Conservation (phyloP, 2,113 vertebrate species). For the Sylvietta virens region DNA sequence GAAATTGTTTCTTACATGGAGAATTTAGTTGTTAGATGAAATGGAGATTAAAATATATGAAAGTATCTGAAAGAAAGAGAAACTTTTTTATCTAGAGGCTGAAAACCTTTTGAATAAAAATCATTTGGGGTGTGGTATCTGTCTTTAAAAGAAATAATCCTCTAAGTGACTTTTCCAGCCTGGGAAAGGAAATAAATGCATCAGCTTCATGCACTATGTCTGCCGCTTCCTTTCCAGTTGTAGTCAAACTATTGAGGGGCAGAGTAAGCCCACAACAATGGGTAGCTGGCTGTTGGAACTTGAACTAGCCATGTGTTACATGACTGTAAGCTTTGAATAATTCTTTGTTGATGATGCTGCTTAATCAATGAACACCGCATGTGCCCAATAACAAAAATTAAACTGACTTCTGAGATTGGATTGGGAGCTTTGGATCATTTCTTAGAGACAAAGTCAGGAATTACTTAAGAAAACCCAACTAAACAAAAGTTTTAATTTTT, state of each 20-base stretch:
- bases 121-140: background rate
- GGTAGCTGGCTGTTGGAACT: background rate
- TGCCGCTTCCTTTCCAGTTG: accelerated
- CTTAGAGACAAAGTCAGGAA: background rate
- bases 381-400: background rate
- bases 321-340: background rate
- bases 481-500: background rate
- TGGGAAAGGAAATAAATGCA: background rate
- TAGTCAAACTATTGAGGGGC: background rate
- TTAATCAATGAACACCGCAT: accelerated
- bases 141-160: background rate
- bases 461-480: background rate
- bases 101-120: background rate
- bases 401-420: background rate
- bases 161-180: background rate
- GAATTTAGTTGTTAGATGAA: background rate
- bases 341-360: background rate
- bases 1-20: background rate
- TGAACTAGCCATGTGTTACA: accelerated
- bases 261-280: background rate
- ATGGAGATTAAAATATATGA: background rate
- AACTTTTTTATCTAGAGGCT: background rate
- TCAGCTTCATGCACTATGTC: background rate
- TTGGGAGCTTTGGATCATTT: background rate
- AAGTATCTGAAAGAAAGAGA: background rate